A percentile compares a stretch with the other conserved stretches of the same genome.
phyloP scores from a whole-genome alignment of 2,797 vertebrate species.

The Sternotherus odoratus region DNA sequence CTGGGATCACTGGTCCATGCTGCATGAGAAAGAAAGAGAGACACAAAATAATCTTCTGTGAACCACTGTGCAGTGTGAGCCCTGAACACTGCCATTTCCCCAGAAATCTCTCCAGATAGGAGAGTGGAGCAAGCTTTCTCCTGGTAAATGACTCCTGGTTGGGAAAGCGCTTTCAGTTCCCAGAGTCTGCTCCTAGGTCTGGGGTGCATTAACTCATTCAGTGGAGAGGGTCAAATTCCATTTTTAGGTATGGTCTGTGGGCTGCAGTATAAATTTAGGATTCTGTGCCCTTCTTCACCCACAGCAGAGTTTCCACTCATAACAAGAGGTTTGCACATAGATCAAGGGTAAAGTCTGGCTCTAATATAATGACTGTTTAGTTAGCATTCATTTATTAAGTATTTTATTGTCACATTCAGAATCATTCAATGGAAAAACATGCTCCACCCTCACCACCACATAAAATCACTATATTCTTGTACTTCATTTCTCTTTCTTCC shows the following conservation, averaged over 20 bases:
- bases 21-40: not conserved
- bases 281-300: not conserved
- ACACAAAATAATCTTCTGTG: not conserved
- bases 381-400: no score
- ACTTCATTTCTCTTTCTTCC: no score
- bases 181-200: not conserved
- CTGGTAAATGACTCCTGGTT: not conserved
- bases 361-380: no score
- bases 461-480: no score
- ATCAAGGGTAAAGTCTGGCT: no score
- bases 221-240: not conserved
- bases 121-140: not conserved
- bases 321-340: no score
- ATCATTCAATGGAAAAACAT: no score
- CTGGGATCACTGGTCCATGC: slow-evolving; percentile 16
- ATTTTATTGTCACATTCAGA: no score
- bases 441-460: no score
- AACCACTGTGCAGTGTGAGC: not conserved
- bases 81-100: not conserved
- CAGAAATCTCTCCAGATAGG: not conserved
- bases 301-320: no score
- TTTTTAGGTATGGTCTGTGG: not conserved
- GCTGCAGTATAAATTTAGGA: not conserved
- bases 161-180: not conserved
- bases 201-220: not conserved